phyloP scores from a whole-genome alignment of 2,797 vertebrate species.

The Squalus acanthias region DNA sequence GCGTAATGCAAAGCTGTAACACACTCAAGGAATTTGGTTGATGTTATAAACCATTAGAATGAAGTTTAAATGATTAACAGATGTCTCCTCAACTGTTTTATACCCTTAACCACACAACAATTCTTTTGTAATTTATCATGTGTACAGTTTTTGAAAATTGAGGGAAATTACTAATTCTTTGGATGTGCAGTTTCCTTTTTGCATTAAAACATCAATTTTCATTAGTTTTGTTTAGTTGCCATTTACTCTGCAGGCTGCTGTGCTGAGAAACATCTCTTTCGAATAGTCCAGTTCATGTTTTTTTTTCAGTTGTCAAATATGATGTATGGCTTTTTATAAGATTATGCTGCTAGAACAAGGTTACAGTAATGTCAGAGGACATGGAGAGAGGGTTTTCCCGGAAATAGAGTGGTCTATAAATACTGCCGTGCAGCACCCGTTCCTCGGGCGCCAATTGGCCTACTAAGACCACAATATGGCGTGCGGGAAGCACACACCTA shows the following conservation, averaged over 20 bases:
- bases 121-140: background rate
- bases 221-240: background rate
- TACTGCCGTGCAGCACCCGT: background rate
- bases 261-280: background rate
- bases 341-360: background rate
- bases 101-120: background rate
- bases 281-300: background rate
- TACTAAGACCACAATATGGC: background rate
- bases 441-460: background rate
- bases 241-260: background rate
- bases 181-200: background rate
- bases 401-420: background rate
- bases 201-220: background rate
- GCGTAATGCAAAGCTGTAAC: background rate
- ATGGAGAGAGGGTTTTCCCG: background rate
- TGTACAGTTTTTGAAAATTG: background rate
- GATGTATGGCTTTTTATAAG: background rate
- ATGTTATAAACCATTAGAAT: slow-evolving; percentile 1
- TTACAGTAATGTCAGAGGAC: background rate
- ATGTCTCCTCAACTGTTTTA: background rate
- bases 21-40: background rate
- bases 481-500: background rate
- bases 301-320: background rate
- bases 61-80: background rate
- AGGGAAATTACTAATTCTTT: background rate